These are phyloP conservation scores for Babylonia areolata DNA, from an alignment of 1,140 invertebrate species.

Conservation along the genomic window DNA sequence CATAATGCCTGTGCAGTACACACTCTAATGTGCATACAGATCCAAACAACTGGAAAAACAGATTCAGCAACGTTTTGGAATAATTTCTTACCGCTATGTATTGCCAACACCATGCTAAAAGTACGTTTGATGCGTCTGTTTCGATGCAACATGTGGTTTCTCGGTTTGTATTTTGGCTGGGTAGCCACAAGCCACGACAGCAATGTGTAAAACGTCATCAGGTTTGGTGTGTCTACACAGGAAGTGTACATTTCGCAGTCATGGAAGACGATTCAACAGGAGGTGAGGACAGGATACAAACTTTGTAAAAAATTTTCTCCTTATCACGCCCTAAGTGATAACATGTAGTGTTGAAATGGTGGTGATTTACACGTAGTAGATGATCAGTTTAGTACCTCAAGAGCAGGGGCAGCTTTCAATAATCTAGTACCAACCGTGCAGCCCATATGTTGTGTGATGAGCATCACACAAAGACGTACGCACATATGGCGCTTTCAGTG, in stretches of 20 bases:
- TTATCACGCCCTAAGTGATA: not conserved
- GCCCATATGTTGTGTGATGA: not conserved
- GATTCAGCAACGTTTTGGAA: too few relatives aligned
- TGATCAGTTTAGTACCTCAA: too few relatives aligned
- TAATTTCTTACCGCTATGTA: too few relatives aligned
- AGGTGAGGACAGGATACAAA: slow-evolving; percentile 6
- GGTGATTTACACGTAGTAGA: too few relatives aligned
- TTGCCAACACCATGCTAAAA: too few relatives aligned
- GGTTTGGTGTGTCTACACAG: slow-evolving; percentile 34
- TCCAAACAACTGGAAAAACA: too few relatives aligned
- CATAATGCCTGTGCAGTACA: too few relatives aligned
- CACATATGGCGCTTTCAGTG: too few relatives aligned
- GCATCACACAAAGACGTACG: too few relatives aligned
- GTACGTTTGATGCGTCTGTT: not conserved
- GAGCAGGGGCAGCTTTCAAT: not conserved
- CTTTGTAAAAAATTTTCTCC: not conserved
- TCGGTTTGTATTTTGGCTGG: slow-evolving; percentile 39
- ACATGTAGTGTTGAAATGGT: not conserved
- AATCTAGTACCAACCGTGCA: not conserved
- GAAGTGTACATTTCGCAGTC: slow-evolving; percentile 29
- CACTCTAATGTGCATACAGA: too few relatives aligned
- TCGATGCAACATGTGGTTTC: not conserved
- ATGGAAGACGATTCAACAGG: slow-evolving; percentile 30
- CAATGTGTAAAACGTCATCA: slow-evolving; percentile 43
- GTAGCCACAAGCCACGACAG: slow-evolving; percentile 33